Percentiles rank a stretch among this genome's conserved stretches.
These are phyloP conservation scores for Thunnus maccoyii DNA, from an alignment of 2,113 vertebrate species.

Conservation along the genomic window DNA sequence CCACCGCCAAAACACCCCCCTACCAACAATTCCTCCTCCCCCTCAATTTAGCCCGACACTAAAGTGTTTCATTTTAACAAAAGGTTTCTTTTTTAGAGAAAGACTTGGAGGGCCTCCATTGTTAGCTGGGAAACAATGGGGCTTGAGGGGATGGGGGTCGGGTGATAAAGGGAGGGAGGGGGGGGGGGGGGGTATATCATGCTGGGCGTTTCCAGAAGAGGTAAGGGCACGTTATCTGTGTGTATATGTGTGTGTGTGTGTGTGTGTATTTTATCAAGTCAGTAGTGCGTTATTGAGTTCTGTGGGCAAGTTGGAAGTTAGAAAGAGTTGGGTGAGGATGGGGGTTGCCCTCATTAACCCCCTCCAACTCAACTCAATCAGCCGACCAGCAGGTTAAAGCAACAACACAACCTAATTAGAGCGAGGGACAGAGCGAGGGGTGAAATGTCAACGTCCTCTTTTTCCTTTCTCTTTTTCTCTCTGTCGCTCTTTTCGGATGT, in stretches of 20 bases:
- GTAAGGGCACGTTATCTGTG: constrained; percentile 60
- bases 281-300: constrained; percentile 72
- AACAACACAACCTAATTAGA: constrained; percentile 91
- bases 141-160: constrained; percentile 38
- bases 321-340: constrained; percentile 80
- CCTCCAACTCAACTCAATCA: constrained; percentile 77
- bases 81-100: constrained; percentile 76
- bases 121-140: constrained; percentile 88
- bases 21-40: constrained; percentile 65
- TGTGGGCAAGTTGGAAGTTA: constrained; percentile 58
- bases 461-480: constrained; percentile 51
- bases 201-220: constrained; percentile 67
- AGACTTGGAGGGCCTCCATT: constrained; percentile 82
- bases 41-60: constrained; percentile 81
- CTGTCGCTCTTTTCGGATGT: constrained; percentile 38
- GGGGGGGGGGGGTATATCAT: constrained; percentile 66
- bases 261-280: constrained; percentile 61
- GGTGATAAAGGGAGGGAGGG: constrained; percentile 38
- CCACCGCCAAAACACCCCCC: constrained; percentile 26
- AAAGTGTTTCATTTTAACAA: constrained; percentile 85
- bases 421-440: constrained; percentile 79
- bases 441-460: constrained; percentile 86
- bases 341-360: constrained; percentile 80
- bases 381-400: constrained; percentile 87
- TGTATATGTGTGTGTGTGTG: constrained; percentile 30